Conservation (phyloP, 2,113 vertebrate genomes). For the Ptilorrhoa leucosticta region DNA sequence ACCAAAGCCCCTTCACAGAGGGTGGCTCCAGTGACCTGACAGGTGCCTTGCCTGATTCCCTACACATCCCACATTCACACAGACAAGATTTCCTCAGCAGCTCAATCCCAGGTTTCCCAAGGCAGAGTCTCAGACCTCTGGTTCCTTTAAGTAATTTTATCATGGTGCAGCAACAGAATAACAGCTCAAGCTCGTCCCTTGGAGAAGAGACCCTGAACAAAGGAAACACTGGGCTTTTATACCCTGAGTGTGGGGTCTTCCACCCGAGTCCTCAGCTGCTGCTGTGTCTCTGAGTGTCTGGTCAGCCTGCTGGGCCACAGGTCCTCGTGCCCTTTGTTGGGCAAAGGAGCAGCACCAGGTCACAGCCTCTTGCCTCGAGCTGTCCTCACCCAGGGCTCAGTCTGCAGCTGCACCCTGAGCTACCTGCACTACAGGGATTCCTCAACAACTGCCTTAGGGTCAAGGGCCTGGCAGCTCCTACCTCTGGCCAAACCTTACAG, state of each 20-base stretch:
- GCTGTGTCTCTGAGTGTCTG: not conserved
- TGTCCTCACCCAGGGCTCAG: not conserved
- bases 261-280: not conserved
- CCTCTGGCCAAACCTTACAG: not conserved
- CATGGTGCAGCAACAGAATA: not conserved
- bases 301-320: not conserved
- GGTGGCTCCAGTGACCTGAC: rapidly evolving
- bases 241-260: not conserved
- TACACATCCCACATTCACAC: not conserved
- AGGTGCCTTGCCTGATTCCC: not conserved
- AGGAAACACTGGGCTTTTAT: not conserved
- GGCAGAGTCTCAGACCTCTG: not conserved
- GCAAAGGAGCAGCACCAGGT: not conserved
- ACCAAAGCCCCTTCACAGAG: not conserved
- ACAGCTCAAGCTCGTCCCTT: not conserved
- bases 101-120: not conserved
- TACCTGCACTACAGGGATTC: not conserved
- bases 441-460: not conserved
- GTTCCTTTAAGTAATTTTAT: not conserved
- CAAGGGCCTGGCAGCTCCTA: not conserved
- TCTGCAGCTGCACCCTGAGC: not conserved
- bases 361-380: not conserved
- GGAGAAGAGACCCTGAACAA: not conserved
- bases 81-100: not conserved
- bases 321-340: not conserved